Evolutionary conservation across 2,113 vertebrate species (phyloP).

Genomic region (Emydura subglobosa): DNA sequence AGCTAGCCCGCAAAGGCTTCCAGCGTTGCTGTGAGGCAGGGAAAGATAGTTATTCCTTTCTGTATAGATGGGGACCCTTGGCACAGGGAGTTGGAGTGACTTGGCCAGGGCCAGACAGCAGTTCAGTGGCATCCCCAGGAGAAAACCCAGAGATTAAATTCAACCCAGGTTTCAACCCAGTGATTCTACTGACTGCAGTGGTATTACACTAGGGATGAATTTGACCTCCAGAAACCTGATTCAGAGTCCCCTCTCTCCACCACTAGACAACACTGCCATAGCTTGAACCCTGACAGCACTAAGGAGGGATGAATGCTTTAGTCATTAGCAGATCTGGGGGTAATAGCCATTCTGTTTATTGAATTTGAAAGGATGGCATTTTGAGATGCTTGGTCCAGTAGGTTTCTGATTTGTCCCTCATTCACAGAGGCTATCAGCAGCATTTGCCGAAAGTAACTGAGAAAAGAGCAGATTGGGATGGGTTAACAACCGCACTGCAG

Average conservation of each 20-base stretch:
- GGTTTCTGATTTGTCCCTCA: neutral
- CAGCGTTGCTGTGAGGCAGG: neutral
- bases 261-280: neutral
- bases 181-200: neutral
- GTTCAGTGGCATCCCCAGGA: neutral
- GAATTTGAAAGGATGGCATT: neutral
- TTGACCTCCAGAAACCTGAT: neutral
- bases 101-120: neutral
- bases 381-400: neutral
- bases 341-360: neutral
- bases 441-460: neutral
- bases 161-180: neutral
- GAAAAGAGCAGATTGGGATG: neutral
- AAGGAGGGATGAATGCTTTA: neutral
- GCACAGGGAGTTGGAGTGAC: neutral
- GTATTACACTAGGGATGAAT: neutral
- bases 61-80: too few species aligned
- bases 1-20: neutral
- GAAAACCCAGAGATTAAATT: neutral
- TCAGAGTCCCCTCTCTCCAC: neutral
- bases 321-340: neutral
- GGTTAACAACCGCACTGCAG: rapidly evolving
- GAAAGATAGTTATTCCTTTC: neutral
- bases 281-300: neutral
- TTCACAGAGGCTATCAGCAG: neutral